These are phyloP conservation scores for Potamilus streckersoni DNA, from an alignment of 1,140 invertebrate genomes.

Conservation along the genomic window DNA sequence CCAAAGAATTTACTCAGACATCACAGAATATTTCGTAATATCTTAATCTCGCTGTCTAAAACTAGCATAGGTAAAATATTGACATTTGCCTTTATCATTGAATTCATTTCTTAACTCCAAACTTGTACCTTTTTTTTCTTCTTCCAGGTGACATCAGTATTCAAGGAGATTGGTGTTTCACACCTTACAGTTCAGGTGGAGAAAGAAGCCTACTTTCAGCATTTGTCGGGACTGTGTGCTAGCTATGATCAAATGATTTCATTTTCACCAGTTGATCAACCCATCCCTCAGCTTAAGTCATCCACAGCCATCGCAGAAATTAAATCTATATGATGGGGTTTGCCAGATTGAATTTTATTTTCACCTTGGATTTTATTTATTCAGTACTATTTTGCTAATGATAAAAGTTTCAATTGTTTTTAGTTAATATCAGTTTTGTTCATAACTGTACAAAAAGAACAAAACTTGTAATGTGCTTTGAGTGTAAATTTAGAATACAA, in stretches of 20 bases:
- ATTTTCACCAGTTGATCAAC: too few species aligned
- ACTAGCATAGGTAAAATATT: neutral
- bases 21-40: neutral
- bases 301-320: too few species aligned
- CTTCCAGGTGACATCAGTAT: constrained; percentile 61
- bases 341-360: too few species aligned
- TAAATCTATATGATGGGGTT: too few species aligned
- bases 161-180: constrained; percentile 64
- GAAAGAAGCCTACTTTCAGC: constrained; percentile 67
- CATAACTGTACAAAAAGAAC: too few species aligned
- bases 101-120: neutral
- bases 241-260: constrained; percentile 36
- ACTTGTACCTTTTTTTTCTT: constrained; percentile 19
- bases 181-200: constrained; percentile 67
- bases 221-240: constrained; percentile 65
- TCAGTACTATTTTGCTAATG: too few species aligned
- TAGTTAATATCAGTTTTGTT: too few species aligned
- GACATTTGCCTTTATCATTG: neutral
- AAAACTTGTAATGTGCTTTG: too few species aligned
- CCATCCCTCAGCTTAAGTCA: too few species aligned
- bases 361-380: too few species aligned
- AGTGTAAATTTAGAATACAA: too few species aligned
- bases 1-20: neutral
- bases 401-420: too few species aligned
- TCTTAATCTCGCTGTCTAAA: neutral